These are phyloP conservation scores for Triplophysa yarkandensis DNA, from an alignment of 2,797 vertebrate species.

Conservation along the genomic window DNA sequence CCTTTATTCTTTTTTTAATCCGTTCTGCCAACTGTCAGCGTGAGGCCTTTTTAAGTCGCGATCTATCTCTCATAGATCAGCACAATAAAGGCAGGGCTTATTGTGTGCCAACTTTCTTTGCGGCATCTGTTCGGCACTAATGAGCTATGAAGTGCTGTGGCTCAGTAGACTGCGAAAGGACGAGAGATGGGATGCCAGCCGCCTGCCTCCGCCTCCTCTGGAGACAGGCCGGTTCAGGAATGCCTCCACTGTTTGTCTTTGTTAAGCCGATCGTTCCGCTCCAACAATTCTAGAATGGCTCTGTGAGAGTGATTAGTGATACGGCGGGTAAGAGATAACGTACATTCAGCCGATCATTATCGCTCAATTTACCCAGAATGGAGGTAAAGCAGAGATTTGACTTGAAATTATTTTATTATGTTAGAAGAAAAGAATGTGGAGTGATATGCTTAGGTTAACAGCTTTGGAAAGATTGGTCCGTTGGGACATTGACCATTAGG, in stretches of 20 bases:
- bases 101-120: slow-evolving; percentile 58
- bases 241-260: slow-evolving; percentile 15
- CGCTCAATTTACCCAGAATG: background rate
- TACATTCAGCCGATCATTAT: background rate
- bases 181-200: slow-evolving; percentile 32
- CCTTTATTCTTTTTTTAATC: slow-evolving; percentile 56
- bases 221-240: slow-evolving; percentile 9
- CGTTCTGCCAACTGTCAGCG: slow-evolving; percentile 60
- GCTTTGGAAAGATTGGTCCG: background rate
- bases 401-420: background rate
- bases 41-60: slow-evolving; percentile 47
- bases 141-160: slow-evolving; percentile 60
- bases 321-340: background rate
- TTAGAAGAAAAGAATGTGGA: background rate
- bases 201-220: slow-evolving; percentile 36
- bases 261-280: slow-evolving; percentile 1
- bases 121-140: slow-evolving; percentile 62
- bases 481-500: background rate
- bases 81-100: slow-evolving; percentile 59
- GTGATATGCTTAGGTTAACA: background rate
- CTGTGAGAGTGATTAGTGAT: background rate
- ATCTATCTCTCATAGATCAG: slow-evolving; percentile 56
- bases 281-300: background rate
- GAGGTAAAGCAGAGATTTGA: background rate
- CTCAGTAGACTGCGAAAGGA: slow-evolving; percentile 48